Evolutionary conservation across 1,140 invertebrate genomes (phyloP).

Genomic region (Apis florea): DNA sequence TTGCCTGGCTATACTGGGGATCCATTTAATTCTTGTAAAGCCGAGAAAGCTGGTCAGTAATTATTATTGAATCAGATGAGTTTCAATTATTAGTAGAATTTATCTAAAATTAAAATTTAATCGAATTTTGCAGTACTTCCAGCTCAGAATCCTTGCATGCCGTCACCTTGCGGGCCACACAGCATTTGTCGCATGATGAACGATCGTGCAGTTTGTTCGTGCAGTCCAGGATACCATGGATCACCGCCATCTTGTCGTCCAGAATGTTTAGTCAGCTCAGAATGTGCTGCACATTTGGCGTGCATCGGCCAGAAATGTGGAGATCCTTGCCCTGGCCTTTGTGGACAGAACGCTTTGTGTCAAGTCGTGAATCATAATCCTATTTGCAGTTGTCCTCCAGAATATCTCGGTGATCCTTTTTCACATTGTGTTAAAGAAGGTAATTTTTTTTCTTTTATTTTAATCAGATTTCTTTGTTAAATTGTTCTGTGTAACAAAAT

Average conservation of each 20-base stretch:
- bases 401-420: constrained; percentile 91
- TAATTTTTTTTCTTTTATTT: constrained; percentile 71
- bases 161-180: constrained; percentile 90
- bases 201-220: constrained; percentile 89
- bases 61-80: background rate
- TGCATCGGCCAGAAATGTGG: constrained; percentile 90
- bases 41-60: constrained; percentile 73
- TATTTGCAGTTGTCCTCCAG: constrained; percentile 89
- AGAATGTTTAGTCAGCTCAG: constrained; percentile 89
- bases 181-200: constrained; percentile 87
- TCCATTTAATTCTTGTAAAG: constrained; percentile 89
- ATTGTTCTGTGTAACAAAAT: too few species aligned
- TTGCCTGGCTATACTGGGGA: constrained; percentile 88
- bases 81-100: background rate
- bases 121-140: constrained; percentile 67
- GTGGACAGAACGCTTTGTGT: constrained; percentile 89
- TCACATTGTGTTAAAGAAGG: constrained; percentile 86
- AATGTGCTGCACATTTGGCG: constrained; percentile 86
- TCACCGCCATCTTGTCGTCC: constrained; percentile 88
- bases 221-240: constrained; percentile 87
- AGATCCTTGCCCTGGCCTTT: constrained; percentile 90
- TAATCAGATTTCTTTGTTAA: too few species aligned
- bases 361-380: constrained; percentile 92
- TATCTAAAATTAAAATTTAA: background rate
- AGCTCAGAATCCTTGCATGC: constrained; percentile 86